Percentiles rank a stretch among this genome's conserved stretches.
Evolutionary conservation across 2,797 vertebrate genomes (phyloP).

Genomic region (Otus scops): DNA sequence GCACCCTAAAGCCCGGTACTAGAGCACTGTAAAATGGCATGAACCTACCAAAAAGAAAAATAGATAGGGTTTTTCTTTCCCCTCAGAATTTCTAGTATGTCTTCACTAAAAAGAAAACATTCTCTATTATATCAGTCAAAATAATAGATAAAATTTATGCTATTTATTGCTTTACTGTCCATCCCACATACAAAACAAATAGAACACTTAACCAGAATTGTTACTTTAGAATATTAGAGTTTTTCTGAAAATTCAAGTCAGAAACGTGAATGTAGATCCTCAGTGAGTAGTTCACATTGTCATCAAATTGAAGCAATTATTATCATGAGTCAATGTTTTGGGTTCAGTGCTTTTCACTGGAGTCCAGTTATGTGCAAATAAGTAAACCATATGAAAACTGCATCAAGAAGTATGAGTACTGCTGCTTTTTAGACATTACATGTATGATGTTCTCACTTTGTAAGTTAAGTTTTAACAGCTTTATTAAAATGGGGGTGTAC

Average conservation of each 20-base stretch:
- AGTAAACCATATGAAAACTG: not conserved
- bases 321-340: not conserved
- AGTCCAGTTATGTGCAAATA: not conserved
- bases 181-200: rapidly evolving
- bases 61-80: not conserved
- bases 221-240: not conserved
- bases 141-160: not conserved
- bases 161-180: not conserved
- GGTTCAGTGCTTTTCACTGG: not conserved
- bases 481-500: not conserved
- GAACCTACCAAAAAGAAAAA: constrained; percentile 19
- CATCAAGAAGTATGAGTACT: not conserved
- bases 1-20: not conserved
- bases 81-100: not conserved
- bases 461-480: not conserved
- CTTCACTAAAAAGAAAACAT: not conserved
- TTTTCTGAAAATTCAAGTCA: not conserved
- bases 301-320: not conserved
- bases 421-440: not conserved
- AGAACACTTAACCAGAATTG: not conserved
- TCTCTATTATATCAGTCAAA: not conserved
- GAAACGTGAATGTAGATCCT: not conserved
- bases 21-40: not conserved
- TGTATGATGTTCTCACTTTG: not conserved
- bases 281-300: not conserved